These are phyloP conservation scores for Pristionchus maxplancki DNA, from an alignment of 2,888 invertebrate genomes.

Conservation along the genomic window DNA sequence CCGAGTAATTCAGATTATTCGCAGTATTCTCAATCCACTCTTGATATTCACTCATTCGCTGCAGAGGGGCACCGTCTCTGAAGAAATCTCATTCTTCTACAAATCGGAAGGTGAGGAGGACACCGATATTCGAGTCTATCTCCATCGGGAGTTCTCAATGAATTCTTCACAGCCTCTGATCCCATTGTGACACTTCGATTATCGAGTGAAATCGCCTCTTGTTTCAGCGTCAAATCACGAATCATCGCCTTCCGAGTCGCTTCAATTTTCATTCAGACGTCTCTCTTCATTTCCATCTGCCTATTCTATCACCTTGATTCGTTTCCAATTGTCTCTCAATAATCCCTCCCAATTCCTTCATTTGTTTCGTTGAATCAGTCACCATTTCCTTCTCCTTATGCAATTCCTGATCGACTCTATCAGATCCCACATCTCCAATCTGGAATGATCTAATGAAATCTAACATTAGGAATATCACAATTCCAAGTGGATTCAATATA, in stretches of 20 bases:
- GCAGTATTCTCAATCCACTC: constrained; percentile 76
- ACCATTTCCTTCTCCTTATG: constrained; percentile 72
- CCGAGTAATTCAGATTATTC: constrained; percentile 69
- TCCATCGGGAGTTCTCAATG: constrained; percentile 64
- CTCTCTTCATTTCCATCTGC: not conserved
- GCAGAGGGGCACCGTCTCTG: constrained; percentile 70
- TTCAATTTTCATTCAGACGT: constrained; percentile 46
- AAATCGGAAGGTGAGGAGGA: not conserved
- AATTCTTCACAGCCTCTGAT: constrained; percentile 57
- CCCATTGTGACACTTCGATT: constrained; percentile 62
- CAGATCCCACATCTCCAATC: constrained; percentile 69
- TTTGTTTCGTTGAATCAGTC: constrained; percentile 65
- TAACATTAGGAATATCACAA: not conserved
- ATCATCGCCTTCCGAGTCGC: constrained; percentile 68
- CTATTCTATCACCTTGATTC: constrained; percentile 60
- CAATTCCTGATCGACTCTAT: constrained; percentile 70
- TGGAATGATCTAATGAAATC: not conserved
- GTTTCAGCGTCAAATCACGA: constrained; percentile 71
- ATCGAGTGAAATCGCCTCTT: constrained; percentile 72
- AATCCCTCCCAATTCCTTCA: constrained; percentile 68
- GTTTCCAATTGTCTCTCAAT: constrained; percentile 71
- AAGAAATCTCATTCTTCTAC: not conserved
- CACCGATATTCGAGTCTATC: constrained; percentile 65
- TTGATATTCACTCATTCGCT: constrained; percentile 73
- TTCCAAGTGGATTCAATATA: not conserved